Percentiles rank a stretch among this genome's conserved stretches.
These are phyloP conservation scores for Coelogynopora nodosa DNA, from an alignment of 2,888 invertebrate species.

Conservation along the genomic window DNA sequence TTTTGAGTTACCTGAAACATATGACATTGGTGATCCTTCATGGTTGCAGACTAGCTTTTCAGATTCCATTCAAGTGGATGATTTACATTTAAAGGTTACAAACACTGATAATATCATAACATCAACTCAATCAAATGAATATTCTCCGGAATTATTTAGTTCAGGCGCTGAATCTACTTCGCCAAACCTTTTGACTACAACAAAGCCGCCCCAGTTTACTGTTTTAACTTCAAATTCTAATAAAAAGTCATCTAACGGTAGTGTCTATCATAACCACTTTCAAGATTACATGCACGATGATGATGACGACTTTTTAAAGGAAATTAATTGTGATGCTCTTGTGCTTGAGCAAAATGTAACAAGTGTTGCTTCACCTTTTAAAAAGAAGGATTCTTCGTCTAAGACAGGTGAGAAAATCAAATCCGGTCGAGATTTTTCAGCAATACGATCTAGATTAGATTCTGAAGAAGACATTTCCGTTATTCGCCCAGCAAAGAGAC, in stretches of 20 bases:
- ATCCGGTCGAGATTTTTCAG: background rate
- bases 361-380: background rate
- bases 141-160: background rate
- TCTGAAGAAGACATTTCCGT: background rate
- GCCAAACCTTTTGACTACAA: background rate
- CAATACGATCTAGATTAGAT: background rate
- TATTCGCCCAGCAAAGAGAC: background rate
- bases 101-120: background rate
- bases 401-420: background rate
- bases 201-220: no score
- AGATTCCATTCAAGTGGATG: background rate
- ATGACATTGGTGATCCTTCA: background rate
- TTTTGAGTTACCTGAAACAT: background rate
- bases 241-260: no score
- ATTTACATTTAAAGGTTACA: background rate
- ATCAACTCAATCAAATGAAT: background rate
- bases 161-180: background rate
- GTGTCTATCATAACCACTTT: no score
- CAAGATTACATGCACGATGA: no score
- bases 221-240: no score
- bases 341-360: background rate
- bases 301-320: no score
- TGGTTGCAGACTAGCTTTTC: background rate
- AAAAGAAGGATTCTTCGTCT: slow-evolving; percentile 1
- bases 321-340: no score